Evolutionary conservation across 2,797 vertebrate genomes (phyloP).

Genomic region (Valencia hispanica): DNA sequence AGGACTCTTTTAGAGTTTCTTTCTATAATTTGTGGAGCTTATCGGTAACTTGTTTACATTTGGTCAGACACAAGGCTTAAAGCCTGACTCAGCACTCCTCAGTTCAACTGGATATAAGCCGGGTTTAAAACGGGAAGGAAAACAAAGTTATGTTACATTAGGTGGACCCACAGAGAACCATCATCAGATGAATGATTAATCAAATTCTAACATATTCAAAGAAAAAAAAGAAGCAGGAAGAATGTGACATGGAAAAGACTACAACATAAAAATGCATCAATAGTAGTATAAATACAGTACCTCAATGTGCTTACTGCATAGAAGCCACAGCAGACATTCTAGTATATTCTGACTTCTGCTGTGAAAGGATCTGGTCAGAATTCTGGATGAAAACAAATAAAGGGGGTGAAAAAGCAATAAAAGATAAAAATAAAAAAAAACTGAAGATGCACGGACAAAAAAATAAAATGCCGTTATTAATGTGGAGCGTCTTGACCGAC

Average conservation of each 20-base stretch:
- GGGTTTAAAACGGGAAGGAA: constrained; percentile 2
- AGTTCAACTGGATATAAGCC: constrained; percentile 13
- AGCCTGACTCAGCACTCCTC: constrained; percentile 24
- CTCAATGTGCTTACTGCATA: constrained; percentile 81
- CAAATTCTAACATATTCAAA: not conserved
- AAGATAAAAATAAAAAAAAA: not conserved
- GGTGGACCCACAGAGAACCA: not conserved
- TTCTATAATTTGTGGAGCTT: constrained; percentile 28
- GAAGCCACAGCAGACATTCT: constrained; percentile 80
- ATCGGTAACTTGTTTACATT: constrained; percentile 39
- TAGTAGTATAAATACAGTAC: constrained; percentile 73
- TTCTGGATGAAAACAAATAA: constrained; percentile 60
- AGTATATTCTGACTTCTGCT: constrained; percentile 76
- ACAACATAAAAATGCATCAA: constrained; percentile 11
- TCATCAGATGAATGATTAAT: constrained; percentile 9
- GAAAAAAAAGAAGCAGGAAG: not conserved
- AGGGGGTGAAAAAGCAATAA: constrained; percentile 20
- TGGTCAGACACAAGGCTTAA: constrained; percentile 12
- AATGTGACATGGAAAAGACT: not conserved
- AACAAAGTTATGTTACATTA: constrained; percentile 12
- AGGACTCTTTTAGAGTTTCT: not conserved
- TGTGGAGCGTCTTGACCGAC: constrained; percentile 24
- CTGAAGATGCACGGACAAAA: not conserved
- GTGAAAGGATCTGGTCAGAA: constrained; percentile 68
- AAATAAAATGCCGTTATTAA: constrained; percentile 48